Evolutionary conservation across 2,888 invertebrate genomes (phyloP), one percentile per base, ranked within the genome.

Genomic region (Vesta saturnalis): DNA sequence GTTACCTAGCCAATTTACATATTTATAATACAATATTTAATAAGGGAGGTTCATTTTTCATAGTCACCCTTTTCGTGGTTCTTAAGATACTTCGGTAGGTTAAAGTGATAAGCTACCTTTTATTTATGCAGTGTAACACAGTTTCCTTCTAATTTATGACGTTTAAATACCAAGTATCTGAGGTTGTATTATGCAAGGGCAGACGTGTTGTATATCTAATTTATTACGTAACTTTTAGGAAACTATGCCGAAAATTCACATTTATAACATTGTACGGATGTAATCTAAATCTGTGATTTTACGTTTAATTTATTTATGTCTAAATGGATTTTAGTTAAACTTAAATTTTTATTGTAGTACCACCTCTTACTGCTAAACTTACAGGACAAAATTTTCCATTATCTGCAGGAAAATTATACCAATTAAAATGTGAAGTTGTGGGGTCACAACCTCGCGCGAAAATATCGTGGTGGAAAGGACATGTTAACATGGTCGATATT

Each of bases 401-500:
- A 75, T 92, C 92, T 64, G 91, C 92, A 21, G 90, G 90, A 70
- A 89, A 86, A 80, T 87, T 89, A 73, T 91, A 92, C 84, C 90
- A 91, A 80, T 85, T 93, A 73, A 88, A 86, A 76, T 93, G 93
- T 82, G 89, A 91, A 80, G 90, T 92, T 52, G 88, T 90, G 69
- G 93, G 93, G 22, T 90, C 93, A 49, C 86, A 91, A 76, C 92
- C 93, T 22, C 86, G 88, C 12, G 92, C 93, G 12, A 87, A 88
- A 74, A 90, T 93, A 79, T 89, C 90, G 56, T 93, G 93, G 93
- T 91, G 90, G 89, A 92, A 91, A 82, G 92, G 91, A 60, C 90
- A 89, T 80, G 86, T 86, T 3, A 86, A 88, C 73, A 87, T 92
- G 85, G 88, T 87, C 77, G 88, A 89, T 79, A 89, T 89, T 60